A percentile compares a stretch with the other conserved stretches of the same genome.
phyloP scores from a whole-genome alignment of 2,888 invertebrate genomes.

The Chrysolina oricalcia region DNA sequence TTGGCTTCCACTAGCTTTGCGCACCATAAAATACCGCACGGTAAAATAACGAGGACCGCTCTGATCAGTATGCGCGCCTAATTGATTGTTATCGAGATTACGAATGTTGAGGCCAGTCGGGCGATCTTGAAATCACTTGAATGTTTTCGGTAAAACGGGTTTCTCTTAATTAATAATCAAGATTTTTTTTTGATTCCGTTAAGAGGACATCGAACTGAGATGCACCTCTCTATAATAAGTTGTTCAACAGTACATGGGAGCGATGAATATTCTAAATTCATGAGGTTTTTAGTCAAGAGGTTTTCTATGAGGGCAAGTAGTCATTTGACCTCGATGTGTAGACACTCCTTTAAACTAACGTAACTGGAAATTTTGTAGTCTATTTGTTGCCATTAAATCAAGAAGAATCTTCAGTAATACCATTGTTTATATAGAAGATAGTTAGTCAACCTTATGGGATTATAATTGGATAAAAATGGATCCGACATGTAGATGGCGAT shows the following conservation, averaged over 20 bases:
- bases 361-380: too few relatives aligned
- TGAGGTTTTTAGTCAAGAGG: too few relatives aligned
- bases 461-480: too few relatives aligned
- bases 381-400: too few relatives aligned
- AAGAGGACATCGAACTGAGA: slow-evolving; percentile 24
- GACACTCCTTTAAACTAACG: too few relatives aligned
- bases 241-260: not conserved
- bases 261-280: slow-evolving; percentile 4
- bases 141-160: slow-evolving; percentile 31
- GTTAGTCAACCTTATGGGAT: too few relatives aligned
- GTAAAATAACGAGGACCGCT: not conserved
- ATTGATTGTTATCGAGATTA: slow-evolving; percentile 6
- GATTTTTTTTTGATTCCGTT: slow-evolving; percentile 29
- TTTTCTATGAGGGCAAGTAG: too few relatives aligned
- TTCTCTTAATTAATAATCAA: slow-evolving; percentile 22
- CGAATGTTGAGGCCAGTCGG: slow-evolving; percentile 12
- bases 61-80: slow-evolving; percentile 11
- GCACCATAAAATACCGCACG: not conserved
- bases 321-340: too few relatives aligned
- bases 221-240: not conserved
- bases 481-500: too few relatives aligned
- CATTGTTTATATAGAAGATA: too few relatives aligned
- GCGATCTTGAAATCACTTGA: slow-evolving; percentile 11
- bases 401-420: too few relatives aligned
- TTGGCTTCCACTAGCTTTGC: not conserved